Evolutionary conservation across 2,113 vertebrate species (phyloP).

Genomic region (Euleptes europaea): DNA sequence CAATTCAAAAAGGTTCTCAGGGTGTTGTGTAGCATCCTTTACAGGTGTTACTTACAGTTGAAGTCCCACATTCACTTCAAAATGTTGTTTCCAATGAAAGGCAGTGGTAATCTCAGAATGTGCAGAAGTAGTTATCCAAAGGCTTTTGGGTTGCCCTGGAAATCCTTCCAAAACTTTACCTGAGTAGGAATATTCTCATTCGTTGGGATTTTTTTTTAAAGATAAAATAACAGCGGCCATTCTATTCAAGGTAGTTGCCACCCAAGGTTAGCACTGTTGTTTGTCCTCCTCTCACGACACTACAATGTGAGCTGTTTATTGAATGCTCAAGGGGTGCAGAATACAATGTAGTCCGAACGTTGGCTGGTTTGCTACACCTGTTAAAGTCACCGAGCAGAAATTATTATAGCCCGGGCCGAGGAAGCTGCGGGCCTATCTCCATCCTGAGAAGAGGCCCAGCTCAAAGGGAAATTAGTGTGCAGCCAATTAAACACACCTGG

Average conservation of each 20-base stretch:
- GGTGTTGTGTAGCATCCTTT: too few relatives aligned
- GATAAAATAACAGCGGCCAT: not conserved
- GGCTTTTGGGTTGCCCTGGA: too few relatives aligned
- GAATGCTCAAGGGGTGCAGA: slow-evolving; percentile 49
- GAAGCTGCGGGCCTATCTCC: not conserved
- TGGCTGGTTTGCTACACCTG: slow-evolving; percentile 25
- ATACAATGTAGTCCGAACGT: slow-evolving; percentile 45
- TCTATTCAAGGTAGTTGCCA: not conserved
- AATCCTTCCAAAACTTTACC: too few relatives aligned
- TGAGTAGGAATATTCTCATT: too few relatives aligned
- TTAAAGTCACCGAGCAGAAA: slow-evolving; percentile 40
- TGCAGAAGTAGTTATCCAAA: too few relatives aligned
- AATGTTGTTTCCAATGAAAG: too few relatives aligned
- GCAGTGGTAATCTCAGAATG: too few relatives aligned
- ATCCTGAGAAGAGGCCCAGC: slow-evolving; percentile 20
- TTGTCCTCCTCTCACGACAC: not conserved
- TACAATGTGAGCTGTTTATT: slow-evolving; percentile 6
- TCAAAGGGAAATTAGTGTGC: slow-evolving; percentile 33
- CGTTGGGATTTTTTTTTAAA: too few relatives aligned
- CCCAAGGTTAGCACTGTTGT: not conserved
- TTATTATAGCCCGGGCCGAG: slow-evolving; percentile 25
- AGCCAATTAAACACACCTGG: slow-evolving; percentile 58
- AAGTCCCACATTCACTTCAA: too few relatives aligned
- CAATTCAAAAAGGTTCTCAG: too few relatives aligned
- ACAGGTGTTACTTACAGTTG: too few relatives aligned